Percentiles rank a stretch among this genome's conserved stretches.
Evolutionary conservation across 1,140 invertebrate species (phyloP).

Genomic region (Latrodectus geometricus): DNA sequence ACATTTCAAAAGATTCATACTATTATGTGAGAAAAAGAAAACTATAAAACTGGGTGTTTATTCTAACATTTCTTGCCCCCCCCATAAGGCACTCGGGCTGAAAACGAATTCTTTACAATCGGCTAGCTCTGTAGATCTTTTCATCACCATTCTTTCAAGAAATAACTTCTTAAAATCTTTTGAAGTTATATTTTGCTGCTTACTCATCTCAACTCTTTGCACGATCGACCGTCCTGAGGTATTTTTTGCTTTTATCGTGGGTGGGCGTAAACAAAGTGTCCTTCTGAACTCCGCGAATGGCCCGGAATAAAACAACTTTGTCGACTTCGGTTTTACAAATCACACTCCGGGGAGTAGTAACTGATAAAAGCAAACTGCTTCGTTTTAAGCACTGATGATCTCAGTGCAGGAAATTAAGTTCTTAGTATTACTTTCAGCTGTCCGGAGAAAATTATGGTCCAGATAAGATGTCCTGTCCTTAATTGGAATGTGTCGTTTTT

Average conservation of each 20-base stretch:
- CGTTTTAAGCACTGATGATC: conserved; percentile 5
- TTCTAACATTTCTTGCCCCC: no score
- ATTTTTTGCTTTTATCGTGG: conserved; percentile 28
- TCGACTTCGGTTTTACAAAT: conserved; percentile 38
- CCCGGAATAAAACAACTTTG: conserved; percentile 33
- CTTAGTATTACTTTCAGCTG: conserved; percentile 39
- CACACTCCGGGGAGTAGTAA: conserved; percentile 26
- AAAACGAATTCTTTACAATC: no score
- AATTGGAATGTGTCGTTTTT: conserved; percentile 8
- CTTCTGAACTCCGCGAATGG: conserved; percentile 1
- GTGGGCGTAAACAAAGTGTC: conserved; percentile 33
- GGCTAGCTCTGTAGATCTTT: no score
- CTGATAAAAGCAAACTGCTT: conserved; percentile 37
- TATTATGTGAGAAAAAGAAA: no score
- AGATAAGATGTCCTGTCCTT: conserved; percentile 28
- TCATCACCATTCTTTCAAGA: no score
- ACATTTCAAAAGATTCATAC: no score
- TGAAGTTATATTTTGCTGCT: neutral
- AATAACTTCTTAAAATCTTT: neutral
- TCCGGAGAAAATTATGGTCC: conserved; percentile 30
- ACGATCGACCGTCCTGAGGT: conserved; percentile 20
- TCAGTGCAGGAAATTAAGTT: conserved; percentile 36
- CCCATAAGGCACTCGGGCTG: no score
- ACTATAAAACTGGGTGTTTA: no score
- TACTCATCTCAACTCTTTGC: conserved; percentile 27